Conservation (phyloP, 2,113 vertebrate genomes). For the Ranitomeya imitator region DNA sequence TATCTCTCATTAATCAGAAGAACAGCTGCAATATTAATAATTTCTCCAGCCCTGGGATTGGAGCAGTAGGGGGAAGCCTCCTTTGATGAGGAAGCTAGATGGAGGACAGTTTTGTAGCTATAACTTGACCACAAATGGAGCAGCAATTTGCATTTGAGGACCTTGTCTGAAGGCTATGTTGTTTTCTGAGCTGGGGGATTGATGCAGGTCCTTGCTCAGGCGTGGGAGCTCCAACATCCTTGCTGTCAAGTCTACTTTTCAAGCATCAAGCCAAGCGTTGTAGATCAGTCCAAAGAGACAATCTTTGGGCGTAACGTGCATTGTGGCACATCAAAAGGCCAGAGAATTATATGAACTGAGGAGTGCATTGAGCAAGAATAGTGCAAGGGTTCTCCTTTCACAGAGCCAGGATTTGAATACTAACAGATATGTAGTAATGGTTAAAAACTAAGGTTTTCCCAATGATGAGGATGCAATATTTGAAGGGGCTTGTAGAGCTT, state of each 20-base stretch:
- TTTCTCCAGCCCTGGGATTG: slow-evolving; percentile 81
- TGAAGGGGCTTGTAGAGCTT: slow-evolving; percentile 59
- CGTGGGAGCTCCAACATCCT: slow-evolving; percentile 74
- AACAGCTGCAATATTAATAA: slow-evolving; percentile 96
- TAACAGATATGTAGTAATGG: slow-evolving; percentile 62
- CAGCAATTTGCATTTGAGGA: slow-evolving; percentile 22
- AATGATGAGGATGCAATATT: slow-evolving; percentile 66
- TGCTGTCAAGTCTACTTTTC: slow-evolving; percentile 74
- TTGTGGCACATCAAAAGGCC: slow-evolving; percentile 77
- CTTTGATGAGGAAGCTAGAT: background rate
- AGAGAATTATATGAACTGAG: slow-evolving; percentile 68
- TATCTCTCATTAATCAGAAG: slow-evolving; percentile 98
- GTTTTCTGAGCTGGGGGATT: slow-evolving; percentile 17
- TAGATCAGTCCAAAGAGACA: slow-evolving; percentile 79
- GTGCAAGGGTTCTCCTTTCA: slow-evolving; percentile 69
- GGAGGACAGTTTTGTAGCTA: background rate
- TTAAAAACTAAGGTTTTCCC: slow-evolving; percentile 64
- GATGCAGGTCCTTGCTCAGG: slow-evolving; percentile 61
- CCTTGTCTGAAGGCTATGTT: background rate
- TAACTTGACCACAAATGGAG: slow-evolving; percentile 1
- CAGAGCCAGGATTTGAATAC: slow-evolving; percentile 66
- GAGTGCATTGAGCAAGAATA: slow-evolving; percentile 70
- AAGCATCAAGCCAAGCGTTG: slow-evolving; percentile 78
- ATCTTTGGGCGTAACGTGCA: slow-evolving; percentile 75
- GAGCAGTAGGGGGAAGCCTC: slow-evolving; percentile 66